Conservation (phyloP, 2,888 invertebrate species). For the Volucella inflata region DNA sequence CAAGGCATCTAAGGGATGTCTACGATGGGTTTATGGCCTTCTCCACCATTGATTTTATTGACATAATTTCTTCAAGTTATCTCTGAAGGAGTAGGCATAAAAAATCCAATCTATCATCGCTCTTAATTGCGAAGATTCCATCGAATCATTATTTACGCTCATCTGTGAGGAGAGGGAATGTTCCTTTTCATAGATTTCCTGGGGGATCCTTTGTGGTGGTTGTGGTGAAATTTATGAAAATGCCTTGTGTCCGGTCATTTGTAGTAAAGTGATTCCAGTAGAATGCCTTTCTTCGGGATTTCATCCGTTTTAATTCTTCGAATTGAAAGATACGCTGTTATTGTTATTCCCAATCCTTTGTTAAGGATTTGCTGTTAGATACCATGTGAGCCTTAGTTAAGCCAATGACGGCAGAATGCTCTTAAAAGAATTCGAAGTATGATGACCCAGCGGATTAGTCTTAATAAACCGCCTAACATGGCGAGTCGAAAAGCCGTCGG, state of each 20-base stretch:
- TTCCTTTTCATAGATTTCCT: not conserved
- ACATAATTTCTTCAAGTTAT: constrained; percentile 25
- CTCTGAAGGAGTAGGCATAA: constrained; percentile 12
- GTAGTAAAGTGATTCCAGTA: too few species aligned
- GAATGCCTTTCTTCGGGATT: too few species aligned
- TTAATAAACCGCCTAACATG: too few species aligned
- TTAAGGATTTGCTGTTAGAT: too few species aligned
- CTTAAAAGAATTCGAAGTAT: too few species aligned
- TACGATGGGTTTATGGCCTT: not conserved
- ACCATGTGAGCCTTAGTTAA: too few species aligned
- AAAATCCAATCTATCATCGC: constrained; percentile 33
- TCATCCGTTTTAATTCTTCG: too few species aligned
- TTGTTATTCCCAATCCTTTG: too few species aligned
- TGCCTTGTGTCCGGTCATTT: not conserved
- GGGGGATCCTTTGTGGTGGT: constrained; percentile 3
- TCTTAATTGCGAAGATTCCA: constrained; percentile 4
- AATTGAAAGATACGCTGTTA: too few species aligned
- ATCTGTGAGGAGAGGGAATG: constrained; percentile 19
- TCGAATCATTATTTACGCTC: constrained; percentile 15
- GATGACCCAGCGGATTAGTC: too few species aligned
- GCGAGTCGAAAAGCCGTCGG: too few species aligned
- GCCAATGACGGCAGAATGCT: too few species aligned
- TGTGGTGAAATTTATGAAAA: constrained; percentile 37
- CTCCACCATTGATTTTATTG: constrained; percentile 18
- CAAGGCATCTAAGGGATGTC: not conserved